Percentiles rank a stretch among this genome's conserved stretches.
Evolutionary conservation across 2,797 vertebrate genomes (phyloP).

Genomic region (Danio jaintianensis): DNA sequence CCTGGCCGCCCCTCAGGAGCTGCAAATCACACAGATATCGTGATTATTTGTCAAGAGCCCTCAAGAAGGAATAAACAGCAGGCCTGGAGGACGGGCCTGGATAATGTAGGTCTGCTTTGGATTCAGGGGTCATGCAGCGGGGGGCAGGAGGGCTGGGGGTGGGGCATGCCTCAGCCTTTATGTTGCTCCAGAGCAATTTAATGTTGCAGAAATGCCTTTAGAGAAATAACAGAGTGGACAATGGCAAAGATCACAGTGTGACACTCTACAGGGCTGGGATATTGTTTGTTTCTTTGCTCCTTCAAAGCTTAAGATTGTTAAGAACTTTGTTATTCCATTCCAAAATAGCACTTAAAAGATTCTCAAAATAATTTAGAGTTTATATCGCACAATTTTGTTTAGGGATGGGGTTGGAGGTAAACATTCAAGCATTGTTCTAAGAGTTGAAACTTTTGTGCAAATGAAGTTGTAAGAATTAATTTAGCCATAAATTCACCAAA

Average conservation of each 20-base stretch:
- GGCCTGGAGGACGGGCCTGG: constrained; percentile 42
- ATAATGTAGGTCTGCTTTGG: constrained; percentile 51
- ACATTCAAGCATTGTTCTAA: no score
- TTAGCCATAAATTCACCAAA: no score
- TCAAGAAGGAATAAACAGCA: constrained; percentile 63
- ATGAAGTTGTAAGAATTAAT: no score
- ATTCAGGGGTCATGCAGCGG: constrained; percentile 49
- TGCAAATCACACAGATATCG: constrained; percentile 63
- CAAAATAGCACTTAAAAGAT: no score
- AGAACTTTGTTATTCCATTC: no score
- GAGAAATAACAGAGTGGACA: background rate
- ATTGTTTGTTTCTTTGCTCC: background rate
- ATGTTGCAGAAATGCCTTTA: constrained; percentile 5
- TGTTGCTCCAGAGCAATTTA: constrained; percentile 1
- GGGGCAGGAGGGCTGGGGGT: background rate
- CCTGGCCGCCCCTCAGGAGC: constrained; percentile 47
- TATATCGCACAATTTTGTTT: background rate
- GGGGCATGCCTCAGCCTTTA: background rate
- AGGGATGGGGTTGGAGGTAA: no score
- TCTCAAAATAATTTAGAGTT: no score
- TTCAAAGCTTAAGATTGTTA: background rate
- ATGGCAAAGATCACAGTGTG: background rate
- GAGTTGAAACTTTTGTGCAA: no score
- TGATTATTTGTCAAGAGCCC: constrained; percentile 62
- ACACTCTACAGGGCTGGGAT: background rate